Conservation (phyloP, 2,888 invertebrate genomes). For the Erebia epiphron region DNA sequence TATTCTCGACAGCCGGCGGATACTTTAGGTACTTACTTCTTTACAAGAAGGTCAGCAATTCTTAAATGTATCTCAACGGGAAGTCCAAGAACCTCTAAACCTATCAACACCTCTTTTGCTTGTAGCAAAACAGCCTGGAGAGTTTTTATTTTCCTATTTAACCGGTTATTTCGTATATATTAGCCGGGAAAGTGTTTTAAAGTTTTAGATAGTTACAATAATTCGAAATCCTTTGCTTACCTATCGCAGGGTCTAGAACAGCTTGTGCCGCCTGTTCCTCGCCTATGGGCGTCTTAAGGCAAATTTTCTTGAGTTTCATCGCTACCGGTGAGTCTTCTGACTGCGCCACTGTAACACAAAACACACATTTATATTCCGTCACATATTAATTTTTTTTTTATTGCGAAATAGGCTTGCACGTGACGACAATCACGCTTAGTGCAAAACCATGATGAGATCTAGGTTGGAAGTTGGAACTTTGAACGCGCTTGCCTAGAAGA, state of each 20-base stretch:
- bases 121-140: background rate
- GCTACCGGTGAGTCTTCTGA: constrained; percentile 87
- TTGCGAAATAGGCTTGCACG: too few relatives aligned
- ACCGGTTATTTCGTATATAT: constrained; percentile 7
- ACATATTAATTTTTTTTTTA: too few relatives aligned
- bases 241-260: constrained; percentile 86
- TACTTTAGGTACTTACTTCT: too few relatives aligned
- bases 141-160: background rate
- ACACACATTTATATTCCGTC: constrained; percentile 8
- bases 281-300: constrained; percentile 87
- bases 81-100: background rate
- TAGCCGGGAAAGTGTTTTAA: background rate
- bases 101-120: background rate
- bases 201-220: background rate
- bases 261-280: constrained; percentile 87
- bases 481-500: too few relatives aligned
- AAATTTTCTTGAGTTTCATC: constrained; percentile 88
- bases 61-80: too few relatives aligned
- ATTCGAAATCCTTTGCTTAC: constrained; percentile 57
- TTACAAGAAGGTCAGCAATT: too few relatives aligned
- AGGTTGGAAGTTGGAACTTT: too few relatives aligned
- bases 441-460: too few relatives aligned
- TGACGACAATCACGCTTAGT: too few relatives aligned
- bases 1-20: too few relatives aligned
- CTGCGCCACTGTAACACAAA: constrained; percentile 84